Evolutionary conservation across 2,888 invertebrate species (phyloP).

Genomic region (Ophion slaviceki): DNA sequence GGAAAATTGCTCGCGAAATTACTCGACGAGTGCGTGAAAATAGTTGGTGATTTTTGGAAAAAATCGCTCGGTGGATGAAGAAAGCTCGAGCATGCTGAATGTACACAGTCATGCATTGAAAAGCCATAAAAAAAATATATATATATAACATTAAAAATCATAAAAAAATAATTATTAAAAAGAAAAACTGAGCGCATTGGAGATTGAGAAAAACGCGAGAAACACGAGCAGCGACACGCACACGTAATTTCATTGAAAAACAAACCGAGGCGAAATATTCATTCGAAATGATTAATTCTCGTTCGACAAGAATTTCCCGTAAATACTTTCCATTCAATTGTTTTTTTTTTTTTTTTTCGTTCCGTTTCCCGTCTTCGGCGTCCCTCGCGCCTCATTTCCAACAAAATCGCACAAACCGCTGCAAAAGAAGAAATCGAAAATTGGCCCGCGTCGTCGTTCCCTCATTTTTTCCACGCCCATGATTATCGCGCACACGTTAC

Average conservation of each 20-base stretch:
- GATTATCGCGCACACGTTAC: conserved; percentile 40
- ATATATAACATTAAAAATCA: not conserved
- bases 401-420: conserved; percentile 16
- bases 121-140: conserved; percentile 45
- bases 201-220: conserved; percentile 44
- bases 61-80: not conserved
- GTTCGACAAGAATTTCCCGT: conserved; percentile 11
- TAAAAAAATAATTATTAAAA: not conserved
- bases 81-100: not conserved
- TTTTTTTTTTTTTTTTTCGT: conserved; percentile 1
- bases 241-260: conserved; percentile 45
- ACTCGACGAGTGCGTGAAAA: not conserved
- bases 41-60: not conserved
- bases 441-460: conserved; percentile 6
- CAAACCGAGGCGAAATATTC: conserved; percentile 30
- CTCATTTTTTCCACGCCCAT: conserved; percentile 16
- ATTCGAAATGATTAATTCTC: conserved; percentile 19
- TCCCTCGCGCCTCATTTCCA: conserved; percentile 8
- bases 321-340: not conserved
- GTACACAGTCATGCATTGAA: conserved; percentile 39
- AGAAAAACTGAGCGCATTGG: conserved; percentile 27
- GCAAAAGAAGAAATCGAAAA: conserved; percentile 5
- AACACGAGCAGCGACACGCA: conserved; percentile 54
- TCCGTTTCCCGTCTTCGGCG: not conserved
- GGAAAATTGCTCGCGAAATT: not conserved